Evolutionary conservation across 2,797 vertebrate genomes (phyloP), one percentile per base, ranked within the genome.

Genomic region (Malurus splendens): DNA sequence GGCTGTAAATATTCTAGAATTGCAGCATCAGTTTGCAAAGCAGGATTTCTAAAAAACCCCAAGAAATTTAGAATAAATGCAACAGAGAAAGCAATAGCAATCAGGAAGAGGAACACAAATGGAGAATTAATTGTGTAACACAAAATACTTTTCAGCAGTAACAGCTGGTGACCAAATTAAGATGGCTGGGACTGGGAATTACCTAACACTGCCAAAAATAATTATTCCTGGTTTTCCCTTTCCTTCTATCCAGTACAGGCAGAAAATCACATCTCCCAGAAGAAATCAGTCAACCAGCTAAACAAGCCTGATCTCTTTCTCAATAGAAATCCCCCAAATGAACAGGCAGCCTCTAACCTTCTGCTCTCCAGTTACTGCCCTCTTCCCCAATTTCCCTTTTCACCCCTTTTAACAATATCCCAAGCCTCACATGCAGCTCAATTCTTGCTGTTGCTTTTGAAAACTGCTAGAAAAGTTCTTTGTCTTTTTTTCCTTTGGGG

Each of bases 121-220:
- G 59, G 41, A 82, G 73, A 93, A 90, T 93, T 91, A 93, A 92
- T 85, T 48, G 30, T 90, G 55, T 68, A 87, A 85, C 82, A 90
- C 57, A 87, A 82, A 93, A 87, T 80, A 87, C 57, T 90, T 91
- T 74, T 77, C 92, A 89, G 65, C 65, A 74, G 76, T 71, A 93
- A 82, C 92, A 95, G 92, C 87, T 93, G 93, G 90, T 93, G 84
- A 75, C 82, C 85, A 94, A 95, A 92, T 92, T 82, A 93, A 92
- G 87, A 93, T 93, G 47, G 13, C 65, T 90, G 57, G 42, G 82
- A 90, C 82, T 94, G 92, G 75, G 93, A 94, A 93, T 93, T 94
- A 65, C 76, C 79, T 86, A 85, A 74, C 62, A 75, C 76, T 90
- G 89, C 94, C 92, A 95, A 93, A 95, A 94, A 93, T 85, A 93